Base-by-base conservation (phyloP, 2,797 vertebrate genomes). In the Botia kubotai region DNA sequence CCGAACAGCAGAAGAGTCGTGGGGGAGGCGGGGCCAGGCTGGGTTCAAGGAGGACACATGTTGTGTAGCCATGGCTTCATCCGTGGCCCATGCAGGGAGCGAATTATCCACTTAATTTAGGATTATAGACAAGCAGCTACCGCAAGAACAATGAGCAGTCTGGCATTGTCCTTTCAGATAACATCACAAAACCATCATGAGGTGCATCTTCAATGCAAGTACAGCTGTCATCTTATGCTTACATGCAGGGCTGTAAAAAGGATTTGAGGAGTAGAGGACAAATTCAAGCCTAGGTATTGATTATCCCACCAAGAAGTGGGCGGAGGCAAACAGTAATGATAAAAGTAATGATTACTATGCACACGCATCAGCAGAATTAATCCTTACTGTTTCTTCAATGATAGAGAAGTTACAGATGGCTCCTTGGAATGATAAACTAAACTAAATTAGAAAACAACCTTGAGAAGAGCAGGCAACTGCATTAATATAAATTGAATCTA, bases 61-160 rank as follows among this genome's bases (percentile, higher is more conserved):
- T 76, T 71, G 67, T 65, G 80, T 72, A 71, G 48, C 19, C 46
- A 65, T 33, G 23, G 65, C 65, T 67, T 78, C 71, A 55, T 36
- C 21, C 73, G 58, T 73, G 53, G 62, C 68, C 78, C 73, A 80
- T 80, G 77, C 43, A 60, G 78, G 46, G 82, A 77, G 33, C 19
- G 58, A 76, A 83, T 84, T 77, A 80, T 84, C 73, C 77, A 77
- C 82, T 93, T 92, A 88, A 91, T 92, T 89, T 90, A 87, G 90
- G 90, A 93, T 93, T 93, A 92, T 87, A 91, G 72, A 89, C 86
- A 89, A 90, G 88, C 90, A 88, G 87, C 81, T 55, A 46, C 82
- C 73, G 82, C 87, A 90, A 89, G 78, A 89, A 88, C 89, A 92
- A 91, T 89, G 85, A 91, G 85, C 86, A 80, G 58, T 21, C 26